Percentiles rank a stretch among this genome's conserved stretches.
These are phyloP conservation scores for Porites lutea DNA, from an alignment of 64 coral and sea anemone species.

Conservation along the genomic window DNA sequence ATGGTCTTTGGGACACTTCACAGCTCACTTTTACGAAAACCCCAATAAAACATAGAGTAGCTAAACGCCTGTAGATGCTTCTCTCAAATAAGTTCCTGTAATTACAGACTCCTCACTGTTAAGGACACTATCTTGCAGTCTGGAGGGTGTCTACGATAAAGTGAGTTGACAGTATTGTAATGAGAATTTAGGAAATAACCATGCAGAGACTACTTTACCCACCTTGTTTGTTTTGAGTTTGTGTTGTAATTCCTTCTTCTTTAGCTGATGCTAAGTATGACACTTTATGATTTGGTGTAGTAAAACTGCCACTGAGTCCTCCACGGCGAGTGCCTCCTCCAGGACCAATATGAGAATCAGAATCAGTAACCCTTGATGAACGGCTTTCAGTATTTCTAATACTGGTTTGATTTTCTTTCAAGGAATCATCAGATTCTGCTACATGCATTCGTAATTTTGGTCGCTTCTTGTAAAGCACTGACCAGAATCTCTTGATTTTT, in stretches of 20 bases:
- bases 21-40: too few species aligned
- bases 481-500: constrained; percentile 68
- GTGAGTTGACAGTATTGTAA: too few species aligned
- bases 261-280: background rate
- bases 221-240: constrained; percentile 41
- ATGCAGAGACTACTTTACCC: background rate
- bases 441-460: constrained; percentile 1
- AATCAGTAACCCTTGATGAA: background rate
- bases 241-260: background rate
- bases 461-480: constrained; percentile 69
- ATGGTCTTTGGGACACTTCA: too few species aligned
- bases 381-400: background rate
- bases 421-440: background rate
- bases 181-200: background rate
- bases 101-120: too few species aligned
- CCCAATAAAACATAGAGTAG: too few species aligned
- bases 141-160: too few species aligned
- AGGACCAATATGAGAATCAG: background rate
- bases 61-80: too few species aligned
- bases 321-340: background rate
- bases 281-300: background rate
- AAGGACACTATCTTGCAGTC: too few species aligned
- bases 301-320: constrained; percentile 7
- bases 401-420: background rate
- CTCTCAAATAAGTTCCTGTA: too few species aligned